These are phyloP conservation scores for Acleris holmiana DNA, from an alignment of 2,888 invertebrate species.

Conservation along the genomic window DNA sequence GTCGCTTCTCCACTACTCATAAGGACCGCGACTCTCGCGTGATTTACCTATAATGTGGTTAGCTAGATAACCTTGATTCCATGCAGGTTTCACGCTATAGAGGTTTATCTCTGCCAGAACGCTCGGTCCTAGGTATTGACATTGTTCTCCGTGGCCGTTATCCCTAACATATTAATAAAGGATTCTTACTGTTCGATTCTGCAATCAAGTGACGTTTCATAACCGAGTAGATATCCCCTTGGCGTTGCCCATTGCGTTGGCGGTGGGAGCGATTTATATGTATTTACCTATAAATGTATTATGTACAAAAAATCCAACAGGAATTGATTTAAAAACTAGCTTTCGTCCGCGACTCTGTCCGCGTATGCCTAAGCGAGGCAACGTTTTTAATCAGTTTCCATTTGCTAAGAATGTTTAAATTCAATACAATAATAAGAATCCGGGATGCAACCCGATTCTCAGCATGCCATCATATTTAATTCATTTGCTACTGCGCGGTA, in stretches of 20 bases:
- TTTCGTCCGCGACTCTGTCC: no score
- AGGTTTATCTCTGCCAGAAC: slow-evolving; percentile 21
- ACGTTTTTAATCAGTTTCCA: no score
- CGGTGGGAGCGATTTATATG: no score
- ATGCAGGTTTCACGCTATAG: slow-evolving; percentile 27
- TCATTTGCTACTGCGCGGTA: slow-evolving; percentile 38
- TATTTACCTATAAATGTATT: no score
- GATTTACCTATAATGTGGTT: slow-evolving; percentile 20
- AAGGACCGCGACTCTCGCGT: no score
- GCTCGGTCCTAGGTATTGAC: not conserved
- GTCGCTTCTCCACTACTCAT: no score
- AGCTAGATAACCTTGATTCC: slow-evolving; percentile 27
- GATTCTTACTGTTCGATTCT: not conserved
- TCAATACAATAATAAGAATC: slow-evolving; percentile 8
- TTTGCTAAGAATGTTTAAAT: no score
- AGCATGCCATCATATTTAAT: slow-evolving; percentile 39
- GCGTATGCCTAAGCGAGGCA: no score
- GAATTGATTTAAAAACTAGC: no score
- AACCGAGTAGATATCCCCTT: no score
- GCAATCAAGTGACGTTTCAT: not conserved
- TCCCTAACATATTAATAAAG: not conserved
- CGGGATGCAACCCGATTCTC: slow-evolving; percentile 21
- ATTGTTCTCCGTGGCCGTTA: not conserved
- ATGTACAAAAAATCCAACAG: no score
- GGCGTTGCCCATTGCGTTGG: no score